A percentile compares a stretch with the other conserved stretches of the same genome.
These are phyloP conservation scores for Sialis fuliginosa DNA, from an alignment of 2,888 invertebrate species.

Conservation along the genomic window DNA sequence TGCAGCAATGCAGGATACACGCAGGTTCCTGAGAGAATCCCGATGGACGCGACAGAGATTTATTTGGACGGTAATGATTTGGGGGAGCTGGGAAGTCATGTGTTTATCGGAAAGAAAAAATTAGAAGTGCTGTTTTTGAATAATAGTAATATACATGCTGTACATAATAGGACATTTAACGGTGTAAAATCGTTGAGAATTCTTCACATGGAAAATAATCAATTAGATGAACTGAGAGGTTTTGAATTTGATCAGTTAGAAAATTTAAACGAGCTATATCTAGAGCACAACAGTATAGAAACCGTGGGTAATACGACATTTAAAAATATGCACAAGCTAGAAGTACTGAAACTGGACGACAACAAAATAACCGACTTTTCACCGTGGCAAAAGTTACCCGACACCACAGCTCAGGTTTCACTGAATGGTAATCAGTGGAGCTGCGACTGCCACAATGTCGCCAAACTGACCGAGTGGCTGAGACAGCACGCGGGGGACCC, in stretches of 20 bases:
- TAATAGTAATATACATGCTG: slow-evolving; percentile 54
- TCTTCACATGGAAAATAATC: slow-evolving; percentile 62
- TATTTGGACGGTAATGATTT: slow-evolving; percentile 70
- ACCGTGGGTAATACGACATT: slow-evolving; percentile 62
- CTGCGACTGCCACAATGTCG: slow-evolving; percentile 59
- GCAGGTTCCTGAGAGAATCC: slow-evolving; percentile 59
- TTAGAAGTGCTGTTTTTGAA: slow-evolving; percentile 61
- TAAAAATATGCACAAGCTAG: slow-evolving; percentile 49
- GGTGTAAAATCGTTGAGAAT: slow-evolving; percentile 55
- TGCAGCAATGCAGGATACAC: slow-evolving; percentile 59
- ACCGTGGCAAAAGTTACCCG: slow-evolving; percentile 42
- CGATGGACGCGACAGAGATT: slow-evolving; percentile 80
- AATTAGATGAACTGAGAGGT: slow-evolving; percentile 50
- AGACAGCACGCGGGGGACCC: slow-evolving; percentile 46
- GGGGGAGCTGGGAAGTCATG: slow-evolving; percentile 62
- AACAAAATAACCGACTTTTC: slow-evolving; percentile 62
- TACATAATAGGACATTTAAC: slow-evolving; percentile 69
- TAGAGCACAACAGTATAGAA: slow-evolving; percentile 57
- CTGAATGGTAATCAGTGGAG: slow-evolving; percentile 69
- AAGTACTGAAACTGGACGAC: slow-evolving; percentile 56
- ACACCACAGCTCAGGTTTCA: slow-evolving; percentile 35
- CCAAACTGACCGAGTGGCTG: slow-evolving; percentile 51
- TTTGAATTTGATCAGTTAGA: slow-evolving; percentile 63
- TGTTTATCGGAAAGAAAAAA: slow-evolving; percentile 73
- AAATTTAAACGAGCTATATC: slow-evolving; percentile 54